Evolutionary conservation across 2,113 vertebrate genomes (phyloP), one percentile per base, ranked within the genome.

Genomic region (Serilophus lunatus): DNA sequence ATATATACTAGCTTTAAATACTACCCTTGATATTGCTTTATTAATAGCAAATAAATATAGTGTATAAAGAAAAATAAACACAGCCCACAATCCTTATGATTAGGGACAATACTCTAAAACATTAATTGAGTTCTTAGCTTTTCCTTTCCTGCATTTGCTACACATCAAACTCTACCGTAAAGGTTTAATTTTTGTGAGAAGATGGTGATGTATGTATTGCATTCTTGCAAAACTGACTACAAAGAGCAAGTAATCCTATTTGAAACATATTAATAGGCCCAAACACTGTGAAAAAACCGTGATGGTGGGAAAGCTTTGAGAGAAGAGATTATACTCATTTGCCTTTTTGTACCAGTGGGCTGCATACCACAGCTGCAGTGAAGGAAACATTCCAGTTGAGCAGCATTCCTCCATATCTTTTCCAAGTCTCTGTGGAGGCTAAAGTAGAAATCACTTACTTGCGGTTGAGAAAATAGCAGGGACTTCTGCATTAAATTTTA

Each of bases 401-500:
- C 89, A 95, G 90, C 94, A 97, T 96, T 96, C 95, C 93, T 94
- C 66, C 57, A 0, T 25, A 76, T 82, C 81, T 95, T 76, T 89
- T 79, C 74, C 85, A 89, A 89, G 83, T 61, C 95, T 89, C 86
- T 63, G 81, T 50, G 81, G 84, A 95, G 84, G 57, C 87, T 87
- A 50, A 87, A 85, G 91, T 61, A 95, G 91, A 88, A 95, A 92
- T 95, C 57, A 61, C 91, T 91, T 92, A 69, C 77, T 85, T 91
- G 93, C 0, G 35, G 93, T 79, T 94, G 59, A 95, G 89, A 92
- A 95, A 87, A 96, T n/a, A 87, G 91, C 89, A 89, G 38, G 50
- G 84, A 80, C 70, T 91, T 88, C 31, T 92, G 47, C 88, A 95
- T 97, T 96, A 95, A 94, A 95, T 95, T 95, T 97, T 94, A 95